Evolutionary conservation across 2,888 invertebrate species (phyloP).

Genomic region (Lepidonotus clava): DNA sequence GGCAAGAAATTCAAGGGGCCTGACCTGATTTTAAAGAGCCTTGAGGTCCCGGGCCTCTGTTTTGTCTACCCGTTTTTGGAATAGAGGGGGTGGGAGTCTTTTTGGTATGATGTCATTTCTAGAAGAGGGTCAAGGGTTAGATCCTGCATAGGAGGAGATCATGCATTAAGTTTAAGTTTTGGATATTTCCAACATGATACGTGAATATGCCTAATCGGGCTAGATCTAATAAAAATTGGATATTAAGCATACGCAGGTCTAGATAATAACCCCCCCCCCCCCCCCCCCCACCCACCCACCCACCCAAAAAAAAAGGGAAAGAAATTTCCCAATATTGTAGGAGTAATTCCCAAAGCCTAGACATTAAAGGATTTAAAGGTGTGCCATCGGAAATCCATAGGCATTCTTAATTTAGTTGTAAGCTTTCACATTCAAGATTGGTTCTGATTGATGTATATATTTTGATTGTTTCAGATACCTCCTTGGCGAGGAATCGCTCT

Average conservation of each 20-base stretch:
- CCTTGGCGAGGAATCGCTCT: slow-evolving; percentile 73
- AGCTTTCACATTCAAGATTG: not conserved
- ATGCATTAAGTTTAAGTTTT: not conserved
- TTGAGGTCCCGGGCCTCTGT: no score
- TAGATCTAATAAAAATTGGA: no score
- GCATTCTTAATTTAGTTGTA: not conserved
- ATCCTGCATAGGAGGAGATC: not conserved
- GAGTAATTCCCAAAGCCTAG: not conserved
- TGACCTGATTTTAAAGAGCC: no score
- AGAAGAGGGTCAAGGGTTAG: not conserved
- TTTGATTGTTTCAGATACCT: slow-evolving; percentile 51
- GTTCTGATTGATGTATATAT: not conserved
- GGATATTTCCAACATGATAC: no score
- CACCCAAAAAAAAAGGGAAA: not conserved
- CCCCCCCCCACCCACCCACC: not conserved
- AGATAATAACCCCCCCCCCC: not conserved
- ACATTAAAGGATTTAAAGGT: not conserved
- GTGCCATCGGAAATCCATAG: not conserved
- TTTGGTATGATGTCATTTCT: not conserved
- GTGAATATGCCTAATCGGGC: no score
- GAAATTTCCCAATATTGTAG: not conserved
- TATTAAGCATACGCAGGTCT: not conserved
- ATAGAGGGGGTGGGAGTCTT: not conserved
- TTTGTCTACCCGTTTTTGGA: no score
- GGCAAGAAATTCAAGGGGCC: no score